Percentiles rank a stretch among this genome's conserved stretches.
Conservation (phyloP, 2,888 invertebrate genomes). For the Hyalella azteca region DNA sequence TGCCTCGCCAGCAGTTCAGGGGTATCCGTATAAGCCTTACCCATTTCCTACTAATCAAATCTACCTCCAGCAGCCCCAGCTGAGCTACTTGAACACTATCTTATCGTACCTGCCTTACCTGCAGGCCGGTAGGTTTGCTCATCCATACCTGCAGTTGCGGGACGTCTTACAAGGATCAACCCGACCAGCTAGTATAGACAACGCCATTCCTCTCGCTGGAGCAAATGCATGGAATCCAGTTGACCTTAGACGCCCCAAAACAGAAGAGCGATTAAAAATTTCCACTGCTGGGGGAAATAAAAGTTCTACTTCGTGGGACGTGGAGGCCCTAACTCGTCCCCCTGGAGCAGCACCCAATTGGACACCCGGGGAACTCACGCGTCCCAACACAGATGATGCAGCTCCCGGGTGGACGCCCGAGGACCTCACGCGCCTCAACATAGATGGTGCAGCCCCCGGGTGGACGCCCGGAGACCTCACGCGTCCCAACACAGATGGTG, state of each 20-base stretch:
- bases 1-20: background rate
- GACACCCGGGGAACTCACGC: no score
- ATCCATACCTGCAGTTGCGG: background rate
- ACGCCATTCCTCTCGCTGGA: background rate
- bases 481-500: no score
- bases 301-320: background rate
- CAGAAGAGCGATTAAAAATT: no score
- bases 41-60: background rate
- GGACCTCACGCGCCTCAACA: no score
- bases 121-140: background rate
- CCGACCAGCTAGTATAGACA: background rate
- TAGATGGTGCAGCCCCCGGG: no score
- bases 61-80: background rate
- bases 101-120: background rate
- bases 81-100: conserved; percentile 14
- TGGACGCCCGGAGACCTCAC: no score
- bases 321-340: background rate
- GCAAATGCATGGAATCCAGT: no score
- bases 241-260: no score
- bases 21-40: background rate
- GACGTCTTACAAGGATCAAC: background rate
- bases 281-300: no score
- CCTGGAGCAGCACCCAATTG: no score
- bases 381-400: no score
- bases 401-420: no score